phyloP scores from a whole-genome alignment of 2,797 vertebrate species.

The Sarcoramphus papa region DNA sequence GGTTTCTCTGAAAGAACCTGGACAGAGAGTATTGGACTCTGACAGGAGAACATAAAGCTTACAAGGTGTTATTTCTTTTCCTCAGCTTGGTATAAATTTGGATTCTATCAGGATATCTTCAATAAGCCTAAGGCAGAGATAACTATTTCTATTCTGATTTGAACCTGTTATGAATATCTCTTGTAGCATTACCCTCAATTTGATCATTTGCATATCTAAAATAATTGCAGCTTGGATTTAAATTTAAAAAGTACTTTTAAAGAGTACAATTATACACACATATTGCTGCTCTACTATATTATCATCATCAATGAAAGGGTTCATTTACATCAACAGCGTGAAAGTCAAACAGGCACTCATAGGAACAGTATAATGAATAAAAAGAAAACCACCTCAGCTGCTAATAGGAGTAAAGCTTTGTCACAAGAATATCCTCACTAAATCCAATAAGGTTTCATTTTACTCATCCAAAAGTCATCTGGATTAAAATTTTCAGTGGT shows the following conservation, averaged over 20 bases:
- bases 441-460: not conserved
- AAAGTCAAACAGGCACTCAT: constrained; percentile 31
- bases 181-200: not conserved
- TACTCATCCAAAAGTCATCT: not conserved
- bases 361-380: constrained; percentile 5
- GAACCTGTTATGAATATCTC: not conserved
- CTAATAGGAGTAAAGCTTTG: not conserved
- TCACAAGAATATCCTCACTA: not conserved
- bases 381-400: not conserved
- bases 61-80: not conserved
- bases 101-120: not conserved
- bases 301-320: constrained; percentile 44
- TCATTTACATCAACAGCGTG: constrained; percentile 45
- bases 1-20: not conserved
- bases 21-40: not conserved
- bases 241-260: constrained; percentile 37
- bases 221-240: constrained; percentile 35
- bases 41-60: not conserved
- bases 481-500: not conserved
- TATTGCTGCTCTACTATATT: constrained; percentile 16
- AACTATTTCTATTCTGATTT: not conserved
- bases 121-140: not conserved
- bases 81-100: not conserved
- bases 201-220: constrained; percentile 46
- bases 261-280: constrained; percentile 33